Evolutionary conservation across 2,888 invertebrate genomes (phyloP), one percentile per base, ranked within the genome.

Genomic region (Drosophila meridionalis): DNA sequence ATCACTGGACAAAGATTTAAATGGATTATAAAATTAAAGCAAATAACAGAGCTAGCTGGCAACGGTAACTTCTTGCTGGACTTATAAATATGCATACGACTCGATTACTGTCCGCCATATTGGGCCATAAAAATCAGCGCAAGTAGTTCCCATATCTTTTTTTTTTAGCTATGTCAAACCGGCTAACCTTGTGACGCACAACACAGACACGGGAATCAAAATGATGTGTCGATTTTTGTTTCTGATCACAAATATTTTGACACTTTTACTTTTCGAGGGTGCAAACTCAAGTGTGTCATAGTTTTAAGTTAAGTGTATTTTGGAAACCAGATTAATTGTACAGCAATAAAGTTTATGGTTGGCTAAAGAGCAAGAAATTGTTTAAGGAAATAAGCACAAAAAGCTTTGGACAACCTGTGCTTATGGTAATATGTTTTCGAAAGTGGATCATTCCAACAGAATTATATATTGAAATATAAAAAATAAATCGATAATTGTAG

Each of bases 81-180:
- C 57, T 75, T 83, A 74, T 90, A 74, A 86, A 87, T 87, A 90
- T 87, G 87, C 83, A 87, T 88, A 69, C 72, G 67, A 38, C 36
- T 67, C 57, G 28, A 26, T 67, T 67, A 53, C 58, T 47, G 62
- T 62, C 50, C 57, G 48, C 76, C 83, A 73, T 78, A 76, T 78
- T 85, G 69, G 78, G 69, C 68, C 78, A 78, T 87, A 82, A 82
- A 89, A 75, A 52, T 62, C 58, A 48, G 26, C 69, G 69, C 59
- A 76, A 62, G 57, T 68, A 69, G 56, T 66, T 59, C 42, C 58
- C 55, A 52, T 50, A 69, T 62, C n/a, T 56, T n/a, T 55, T 30
- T 14, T 7, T 36, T 30, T n/a, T 50, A 40, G 26, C 34, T 11
- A 48, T 50, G 36, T 45, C 40, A 8, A 82, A 87, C 82, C 62